A percentile compares a stretch with the other conserved stretches of the same genome.
phyloP scores from a whole-genome alignment of 2,888 invertebrate species.

The Cryptops parisi region DNA sequence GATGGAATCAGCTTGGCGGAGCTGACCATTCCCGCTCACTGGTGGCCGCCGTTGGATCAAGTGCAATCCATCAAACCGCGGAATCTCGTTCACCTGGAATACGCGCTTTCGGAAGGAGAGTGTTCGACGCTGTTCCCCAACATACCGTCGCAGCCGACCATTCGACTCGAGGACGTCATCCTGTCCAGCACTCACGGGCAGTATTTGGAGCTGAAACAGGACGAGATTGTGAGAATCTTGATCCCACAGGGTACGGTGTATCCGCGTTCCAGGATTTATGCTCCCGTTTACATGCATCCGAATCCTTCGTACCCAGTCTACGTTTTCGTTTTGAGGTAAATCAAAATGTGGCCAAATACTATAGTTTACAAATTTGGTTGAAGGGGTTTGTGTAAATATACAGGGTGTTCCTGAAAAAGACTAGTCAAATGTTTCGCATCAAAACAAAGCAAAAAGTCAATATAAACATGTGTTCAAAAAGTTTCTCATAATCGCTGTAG shows the following conservation, averaged over 20 bases:
- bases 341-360: neutral
- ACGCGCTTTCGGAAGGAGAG: slow-evolving; percentile 9
- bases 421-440: no score
- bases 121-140: slow-evolving; percentile 7
- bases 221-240: slow-evolving; percentile 67
- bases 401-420: no score
- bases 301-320: slow-evolving; percentile 40
- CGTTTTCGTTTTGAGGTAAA: slow-evolving; percentile 67
- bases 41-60: slow-evolving; percentile 50
- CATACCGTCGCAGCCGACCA: slow-evolving; percentile 12
- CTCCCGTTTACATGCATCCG: slow-evolving; percentile 63
- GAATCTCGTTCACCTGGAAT: slow-evolving; percentile 12
- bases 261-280: slow-evolving; percentile 74
- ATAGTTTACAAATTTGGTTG: neutral
- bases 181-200: slow-evolving; percentile 61
- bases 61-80: slow-evolving; percentile 7
- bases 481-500: no score
- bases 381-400: no score
- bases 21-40: slow-evolving; percentile 69
- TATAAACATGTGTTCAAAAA: no score
- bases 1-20: slow-evolving; percentile 86
- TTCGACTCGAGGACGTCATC: slow-evolving; percentile 4
- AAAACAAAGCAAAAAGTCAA: no score
- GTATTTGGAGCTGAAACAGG: slow-evolving; percentile 68
- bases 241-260: slow-evolving; percentile 78